Conservation (phyloP, 2,797 vertebrate genomes). For the Chelidonichthys spinosus region DNA sequence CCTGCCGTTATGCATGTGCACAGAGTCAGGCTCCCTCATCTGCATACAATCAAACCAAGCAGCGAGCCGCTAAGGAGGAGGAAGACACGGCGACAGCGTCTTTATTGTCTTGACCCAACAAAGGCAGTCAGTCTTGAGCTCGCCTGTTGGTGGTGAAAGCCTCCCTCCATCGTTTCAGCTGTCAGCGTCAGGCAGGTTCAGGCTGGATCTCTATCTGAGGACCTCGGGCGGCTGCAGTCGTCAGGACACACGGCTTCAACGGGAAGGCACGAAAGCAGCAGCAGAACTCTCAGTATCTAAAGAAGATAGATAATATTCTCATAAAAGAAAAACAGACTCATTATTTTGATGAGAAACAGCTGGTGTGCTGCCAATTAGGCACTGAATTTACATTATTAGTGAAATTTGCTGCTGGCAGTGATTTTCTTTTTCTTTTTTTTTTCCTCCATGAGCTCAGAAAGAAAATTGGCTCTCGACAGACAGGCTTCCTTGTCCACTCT, state of each 20-base stretch:
- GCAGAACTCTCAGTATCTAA: slow-evolving; percentile 50
- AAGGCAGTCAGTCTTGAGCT: slow-evolving; percentile 56
- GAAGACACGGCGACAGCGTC: slow-evolving; percentile 53
- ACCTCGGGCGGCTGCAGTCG: slow-evolving; percentile 42
- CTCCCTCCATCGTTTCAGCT: slow-evolving; percentile 17
- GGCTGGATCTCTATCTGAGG: slow-evolving; percentile 36
- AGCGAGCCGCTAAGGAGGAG: slow-evolving; percentile 68
- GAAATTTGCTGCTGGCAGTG: slow-evolving; percentile 76
- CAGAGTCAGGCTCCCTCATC: slow-evolving; percentile 77
- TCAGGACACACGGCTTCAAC: slow-evolving; percentile 20
- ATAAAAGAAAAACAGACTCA: slow-evolving; percentile 75
- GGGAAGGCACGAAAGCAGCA: slow-evolving; percentile 30
- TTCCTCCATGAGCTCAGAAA: slow-evolving; percentile 42
- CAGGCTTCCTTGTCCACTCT: slow-evolving; percentile 48
- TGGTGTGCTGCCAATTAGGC: slow-evolving; percentile 82
- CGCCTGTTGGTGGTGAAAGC: slow-evolving; percentile 44
- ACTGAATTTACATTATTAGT: slow-evolving; percentile 82
- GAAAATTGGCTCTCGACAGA: slow-evolving; percentile 55
- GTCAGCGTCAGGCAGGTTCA: slow-evolving; percentile 34
- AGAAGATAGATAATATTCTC: slow-evolving; percentile 65
- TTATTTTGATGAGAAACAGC: slow-evolving; percentile 85
- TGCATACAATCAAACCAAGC: slow-evolving; percentile 82
- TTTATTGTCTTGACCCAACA: slow-evolving; percentile 63
- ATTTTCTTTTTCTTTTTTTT: slow-evolving; percentile 13
- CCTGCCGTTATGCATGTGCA: slow-evolving; percentile 61